These are phyloP conservation scores for Beris chalybata DNA, from an alignment of 2,888 invertebrate species.

Conservation along the genomic window DNA sequence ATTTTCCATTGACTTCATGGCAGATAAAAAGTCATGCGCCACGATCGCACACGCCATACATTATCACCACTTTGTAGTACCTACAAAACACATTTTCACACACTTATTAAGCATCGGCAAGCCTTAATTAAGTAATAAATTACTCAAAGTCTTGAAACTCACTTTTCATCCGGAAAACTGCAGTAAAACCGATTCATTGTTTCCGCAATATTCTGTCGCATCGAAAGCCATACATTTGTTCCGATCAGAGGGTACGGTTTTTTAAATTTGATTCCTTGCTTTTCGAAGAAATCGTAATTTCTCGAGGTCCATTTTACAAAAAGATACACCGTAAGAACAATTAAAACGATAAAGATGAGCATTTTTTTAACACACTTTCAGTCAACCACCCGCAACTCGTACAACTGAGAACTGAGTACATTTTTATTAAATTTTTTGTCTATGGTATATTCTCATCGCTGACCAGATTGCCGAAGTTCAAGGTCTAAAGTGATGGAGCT, in stretches of 20 bases:
- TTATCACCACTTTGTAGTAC: neutral
- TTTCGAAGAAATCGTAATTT: conserved; percentile 23
- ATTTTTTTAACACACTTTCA: no score
- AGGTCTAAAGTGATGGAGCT: no score
- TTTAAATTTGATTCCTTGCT: conserved; percentile 20
- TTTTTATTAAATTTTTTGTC: no score
- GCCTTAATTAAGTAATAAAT: neutral
- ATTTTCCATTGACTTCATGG: no score
- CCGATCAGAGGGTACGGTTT: conserved; percentile 24
- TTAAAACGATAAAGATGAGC: neutral
- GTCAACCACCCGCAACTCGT: no score
- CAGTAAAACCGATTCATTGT: neutral
- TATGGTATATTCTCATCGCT: no score
- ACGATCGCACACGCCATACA: no score
- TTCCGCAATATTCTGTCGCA: conserved; percentile 17
- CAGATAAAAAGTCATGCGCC: no score
- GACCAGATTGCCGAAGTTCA: no score
- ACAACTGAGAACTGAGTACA: no score
- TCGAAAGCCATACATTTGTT: conserved; percentile 12
- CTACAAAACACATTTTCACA: neutral
- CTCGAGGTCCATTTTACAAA: neutral
- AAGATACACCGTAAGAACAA: neutral
- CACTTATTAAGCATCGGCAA: neutral
- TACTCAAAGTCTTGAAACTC: neutral
- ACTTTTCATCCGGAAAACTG: conserved; percentile 26